These are phyloP conservation scores for Endotricha flammealis DNA, from an alignment of 2,888 invertebrate genomes.

Conservation along the genomic window DNA sequence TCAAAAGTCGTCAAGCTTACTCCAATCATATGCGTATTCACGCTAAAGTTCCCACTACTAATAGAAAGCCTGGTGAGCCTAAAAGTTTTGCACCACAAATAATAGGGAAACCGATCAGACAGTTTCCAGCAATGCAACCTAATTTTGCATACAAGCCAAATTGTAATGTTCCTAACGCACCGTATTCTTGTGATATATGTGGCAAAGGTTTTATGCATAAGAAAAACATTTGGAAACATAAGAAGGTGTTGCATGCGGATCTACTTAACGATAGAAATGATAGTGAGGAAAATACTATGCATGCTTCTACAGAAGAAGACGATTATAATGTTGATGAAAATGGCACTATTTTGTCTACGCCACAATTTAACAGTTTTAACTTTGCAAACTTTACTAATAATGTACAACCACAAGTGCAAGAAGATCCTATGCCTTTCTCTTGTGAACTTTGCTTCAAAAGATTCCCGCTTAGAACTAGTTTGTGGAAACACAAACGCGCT, in stretches of 20 bases:
- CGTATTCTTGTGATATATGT: conserved; percentile 80
- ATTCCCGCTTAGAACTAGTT: conserved; percentile 65
- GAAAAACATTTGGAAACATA: conserved; percentile 76
- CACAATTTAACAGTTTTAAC: conserved; percentile 73
- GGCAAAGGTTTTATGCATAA: conserved; percentile 80
- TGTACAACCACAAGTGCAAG: conserved; percentile 29
- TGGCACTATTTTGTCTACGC: conserved; percentile 59
- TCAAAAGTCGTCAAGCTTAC: conserved; percentile 76
- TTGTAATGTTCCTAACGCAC: conserved; percentile 67
- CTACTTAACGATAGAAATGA: conserved; percentile 63
- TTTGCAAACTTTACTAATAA: conserved; percentile 54
- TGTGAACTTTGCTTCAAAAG: conserved; percentile 69
- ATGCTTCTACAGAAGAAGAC: conserved; percentile 71
- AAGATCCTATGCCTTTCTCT: conserved; percentile 52
- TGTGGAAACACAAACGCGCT: conserved; percentile 73
- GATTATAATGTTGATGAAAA: conserved; percentile 68
- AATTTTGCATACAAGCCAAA: conserved; percentile 57
- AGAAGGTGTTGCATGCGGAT: conserved; percentile 73
- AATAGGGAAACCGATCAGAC: conserved; percentile 63
- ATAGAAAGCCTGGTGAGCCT: conserved; percentile 58
- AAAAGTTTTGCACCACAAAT: conserved; percentile 64
- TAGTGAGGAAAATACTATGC: conserved; percentile 72
- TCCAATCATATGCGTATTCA: conserved; percentile 77
- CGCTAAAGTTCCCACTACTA: conserved; percentile 70
- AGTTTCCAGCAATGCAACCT: conserved; percentile 52